Conservation (phyloP, 2,113 vertebrate genomes). For the Clupea harengus region DNA sequence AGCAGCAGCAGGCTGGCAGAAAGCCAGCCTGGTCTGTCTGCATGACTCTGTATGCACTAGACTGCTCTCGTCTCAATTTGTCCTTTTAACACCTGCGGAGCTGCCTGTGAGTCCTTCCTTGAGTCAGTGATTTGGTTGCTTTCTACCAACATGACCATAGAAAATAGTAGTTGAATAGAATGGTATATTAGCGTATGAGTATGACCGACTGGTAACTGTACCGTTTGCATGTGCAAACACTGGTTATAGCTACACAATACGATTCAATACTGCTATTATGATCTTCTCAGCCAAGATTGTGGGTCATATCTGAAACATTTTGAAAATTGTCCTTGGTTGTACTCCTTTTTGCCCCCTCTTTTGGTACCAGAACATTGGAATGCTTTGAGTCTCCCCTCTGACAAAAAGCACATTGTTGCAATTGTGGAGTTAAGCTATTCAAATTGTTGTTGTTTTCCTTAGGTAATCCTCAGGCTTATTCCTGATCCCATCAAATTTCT, state of each 20-base stretch:
- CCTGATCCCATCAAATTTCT: neutral
- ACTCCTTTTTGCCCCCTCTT: neutral
- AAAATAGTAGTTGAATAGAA: neutral
- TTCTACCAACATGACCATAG: neutral
- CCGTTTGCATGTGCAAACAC: neutral
- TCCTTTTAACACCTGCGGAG: neutral
- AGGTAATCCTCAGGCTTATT: no score
- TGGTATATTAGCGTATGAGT: neutral
- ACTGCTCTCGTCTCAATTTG: neutral
- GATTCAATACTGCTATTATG: neutral
- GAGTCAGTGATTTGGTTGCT: neutral
- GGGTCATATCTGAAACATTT: neutral
- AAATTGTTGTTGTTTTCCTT: neutral
- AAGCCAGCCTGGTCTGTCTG: neutral
- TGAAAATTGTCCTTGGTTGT: neutral
- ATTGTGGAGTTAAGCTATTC: neutral
- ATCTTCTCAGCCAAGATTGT: no score
- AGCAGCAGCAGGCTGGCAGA: neutral
- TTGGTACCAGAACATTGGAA: neutral
- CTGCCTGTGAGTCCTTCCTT: neutral
- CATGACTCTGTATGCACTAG: neutral
- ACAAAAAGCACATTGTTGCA: neutral
- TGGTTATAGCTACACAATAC: neutral
- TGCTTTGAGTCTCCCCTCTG: neutral
- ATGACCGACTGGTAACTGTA: neutral